A percentile compares a stretch with the other conserved stretches of the same genome.
Conservation (phyloP, 2,113 vertebrate species). For the Heterochromis multidens region DNA sequence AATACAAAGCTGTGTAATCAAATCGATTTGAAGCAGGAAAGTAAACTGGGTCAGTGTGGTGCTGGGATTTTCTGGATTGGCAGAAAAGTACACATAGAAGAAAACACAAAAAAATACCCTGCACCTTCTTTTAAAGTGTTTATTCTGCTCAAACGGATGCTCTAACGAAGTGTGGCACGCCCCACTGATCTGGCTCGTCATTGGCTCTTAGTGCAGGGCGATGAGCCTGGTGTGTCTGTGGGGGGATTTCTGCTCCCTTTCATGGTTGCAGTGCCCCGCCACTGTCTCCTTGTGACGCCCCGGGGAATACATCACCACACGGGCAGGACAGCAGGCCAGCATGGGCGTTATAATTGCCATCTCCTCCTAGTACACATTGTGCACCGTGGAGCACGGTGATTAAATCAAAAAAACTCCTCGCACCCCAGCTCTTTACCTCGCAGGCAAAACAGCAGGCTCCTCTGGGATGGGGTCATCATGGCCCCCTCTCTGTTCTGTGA, state of each 20-base stretch:
- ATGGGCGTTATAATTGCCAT: slow-evolving; percentile 76
- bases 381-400: slow-evolving; percentile 66
- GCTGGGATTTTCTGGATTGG: slow-evolving; percentile 15
- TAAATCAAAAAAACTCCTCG: slow-evolving; percentile 68
- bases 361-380: slow-evolving; percentile 63
- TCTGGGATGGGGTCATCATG: slow-evolving; percentile 69
- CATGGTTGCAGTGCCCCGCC: slow-evolving; percentile 58
- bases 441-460: slow-evolving; percentile 76
- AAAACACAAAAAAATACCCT: slow-evolving; percentile 2
- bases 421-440: slow-evolving; percentile 70
- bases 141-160: slow-evolving; percentile 34
- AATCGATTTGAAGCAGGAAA: slow-evolving; percentile 21
- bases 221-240: slow-evolving; percentile 16
- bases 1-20: slow-evolving; percentile 46
- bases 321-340: slow-evolving; percentile 68
- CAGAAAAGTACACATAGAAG: slow-evolving; percentile 36
- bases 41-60: slow-evolving; percentile 47
- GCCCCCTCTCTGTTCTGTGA: slow-evolving; percentile 69
- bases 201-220: slow-evolving; percentile 13
- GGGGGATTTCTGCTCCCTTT: slow-evolving; percentile 59
- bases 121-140: slow-evolving; percentile 41
- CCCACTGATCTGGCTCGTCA: slow-evolving; percentile 17
- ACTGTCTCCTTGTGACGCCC: slow-evolving; percentile 53
- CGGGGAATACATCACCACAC: slow-evolving; percentile 63
- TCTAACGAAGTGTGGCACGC: slow-evolving; percentile 32